Conservation (phyloP, 2,113 vertebrate species). For the Bagarius yarrelli region DNA sequence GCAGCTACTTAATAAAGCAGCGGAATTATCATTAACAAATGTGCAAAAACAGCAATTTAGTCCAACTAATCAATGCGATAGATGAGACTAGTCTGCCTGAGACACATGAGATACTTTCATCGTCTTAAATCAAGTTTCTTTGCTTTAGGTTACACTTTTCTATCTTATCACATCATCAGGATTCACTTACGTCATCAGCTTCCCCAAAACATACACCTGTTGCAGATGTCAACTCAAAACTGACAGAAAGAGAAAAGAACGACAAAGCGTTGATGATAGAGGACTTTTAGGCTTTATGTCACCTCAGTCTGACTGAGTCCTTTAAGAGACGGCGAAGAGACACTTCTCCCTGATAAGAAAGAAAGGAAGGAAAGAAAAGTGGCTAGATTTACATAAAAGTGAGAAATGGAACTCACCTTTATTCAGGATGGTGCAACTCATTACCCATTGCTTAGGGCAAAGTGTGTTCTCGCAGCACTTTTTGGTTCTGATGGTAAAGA, state of each 20-base stretch:
- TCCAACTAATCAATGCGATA: too few species aligned
- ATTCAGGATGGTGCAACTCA: slow-evolving; percentile 58
- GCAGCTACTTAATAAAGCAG: too few species aligned
- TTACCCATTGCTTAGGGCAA: slow-evolving; percentile 63
- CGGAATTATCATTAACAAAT: too few species aligned
- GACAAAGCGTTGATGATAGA: slow-evolving; percentile 35
- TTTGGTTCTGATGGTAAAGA: slow-evolving; percentile 60
- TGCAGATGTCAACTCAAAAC: slow-evolving; percentile 55
- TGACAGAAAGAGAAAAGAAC: slow-evolving; percentile 35
- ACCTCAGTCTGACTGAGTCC: slow-evolving; percentile 58
- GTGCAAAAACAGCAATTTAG: too few species aligned
- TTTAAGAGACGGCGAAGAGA: slow-evolving; percentile 54
- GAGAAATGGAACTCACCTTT: slow-evolving; percentile 66
- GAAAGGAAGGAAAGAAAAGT: slow-evolving; percentile 22
- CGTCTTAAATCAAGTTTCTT: slow-evolving; percentile 10
- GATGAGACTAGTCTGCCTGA: too few species aligned
- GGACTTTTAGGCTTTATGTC: slow-evolving; percentile 63
- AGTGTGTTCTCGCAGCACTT: slow-evolving; percentile 66
- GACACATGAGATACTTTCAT: background rate
- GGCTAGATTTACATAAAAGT: slow-evolving; percentile 65
- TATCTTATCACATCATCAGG: background rate
- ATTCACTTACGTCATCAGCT: slow-evolving; percentile 16
- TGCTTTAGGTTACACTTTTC: slow-evolving; percentile 19
- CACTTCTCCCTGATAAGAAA: slow-evolving; percentile 12
- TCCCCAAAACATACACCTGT: slow-evolving; percentile 39